Percentiles rank a stretch among this genome's conserved stretches.
phyloP scores from a whole-genome alignment of 2,888 invertebrate genomes.

The Leucoma salicis region DNA sequence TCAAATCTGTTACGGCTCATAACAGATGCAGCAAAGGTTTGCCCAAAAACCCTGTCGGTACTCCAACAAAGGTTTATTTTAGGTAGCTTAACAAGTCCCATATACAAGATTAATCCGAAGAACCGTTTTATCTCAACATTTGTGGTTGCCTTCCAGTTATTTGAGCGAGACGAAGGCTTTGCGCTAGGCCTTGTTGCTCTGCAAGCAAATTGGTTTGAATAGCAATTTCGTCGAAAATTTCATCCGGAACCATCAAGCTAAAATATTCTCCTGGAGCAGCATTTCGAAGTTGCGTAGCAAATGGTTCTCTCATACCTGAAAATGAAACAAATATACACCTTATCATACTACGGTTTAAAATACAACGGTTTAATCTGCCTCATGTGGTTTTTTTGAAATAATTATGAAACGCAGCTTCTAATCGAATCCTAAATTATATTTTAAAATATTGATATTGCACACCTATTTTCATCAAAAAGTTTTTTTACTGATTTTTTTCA shows the following conservation, averaged over 20 bases:
- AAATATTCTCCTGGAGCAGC: constrained; percentile 3
- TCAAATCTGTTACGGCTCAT: constrained; percentile 28
- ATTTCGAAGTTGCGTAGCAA: constrained; percentile 6
- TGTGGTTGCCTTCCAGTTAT: constrained; percentile 23
- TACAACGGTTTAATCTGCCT: too few relatives aligned
- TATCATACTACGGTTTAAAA: too few relatives aligned
- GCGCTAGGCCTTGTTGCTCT: constrained; percentile 7
- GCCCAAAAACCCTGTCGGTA: constrained; percentile 20
- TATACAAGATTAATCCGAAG: constrained; percentile 26
- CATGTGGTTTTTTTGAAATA: too few relatives aligned
- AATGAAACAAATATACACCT: too few relatives aligned
- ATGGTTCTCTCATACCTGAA: constrained; percentile 4
- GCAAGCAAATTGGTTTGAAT: constrained; percentile 21
- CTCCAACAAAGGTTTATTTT: constrained; percentile 26
- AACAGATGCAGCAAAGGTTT: constrained; percentile 19
- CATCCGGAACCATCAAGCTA: constrained; percentile 10
- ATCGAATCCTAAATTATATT: too few relatives aligned
- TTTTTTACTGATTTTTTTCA: too few relatives aligned
- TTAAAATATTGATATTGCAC: too few relatives aligned
- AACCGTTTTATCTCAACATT: constrained; percentile 22
- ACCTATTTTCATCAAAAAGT: too few relatives aligned
- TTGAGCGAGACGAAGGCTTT: constrained; percentile 19
- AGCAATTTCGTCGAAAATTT: constrained; percentile 13
- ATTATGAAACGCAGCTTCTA: too few relatives aligned
- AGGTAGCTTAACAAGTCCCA: constrained; percentile 32